Conservation (phyloP, 2,113 vertebrate species). For the Gavia stellata region DNA sequence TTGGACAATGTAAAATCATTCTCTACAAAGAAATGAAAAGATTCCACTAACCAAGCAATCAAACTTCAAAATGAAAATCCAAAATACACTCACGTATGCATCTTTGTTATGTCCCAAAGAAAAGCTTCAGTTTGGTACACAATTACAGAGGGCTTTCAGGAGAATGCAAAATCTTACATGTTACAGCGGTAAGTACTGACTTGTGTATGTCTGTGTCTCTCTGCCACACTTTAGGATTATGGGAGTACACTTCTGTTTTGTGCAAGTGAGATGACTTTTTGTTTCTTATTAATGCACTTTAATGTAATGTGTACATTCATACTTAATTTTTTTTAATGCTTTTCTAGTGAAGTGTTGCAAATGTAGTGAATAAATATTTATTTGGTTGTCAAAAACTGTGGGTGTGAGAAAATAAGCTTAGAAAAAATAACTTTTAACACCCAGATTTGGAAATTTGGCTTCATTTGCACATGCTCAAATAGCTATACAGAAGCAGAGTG, state of each 20-base stretch:
- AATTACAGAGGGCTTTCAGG: not conserved
- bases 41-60: not conserved
- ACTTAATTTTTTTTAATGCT: not conserved
- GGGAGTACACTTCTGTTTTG: not conserved
- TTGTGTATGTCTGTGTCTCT: not conserved
- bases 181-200: not conserved
- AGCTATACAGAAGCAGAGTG: not conserved
- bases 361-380: conserved; percentile 61
- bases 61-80: not conserved
- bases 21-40: not conserved
- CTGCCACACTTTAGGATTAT: not conserved
- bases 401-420: not conserved
- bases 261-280: not conserved
- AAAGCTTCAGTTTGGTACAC: not conserved
- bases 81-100: not conserved
- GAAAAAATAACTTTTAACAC: not conserved
- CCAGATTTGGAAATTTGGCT: not conserved
- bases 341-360: conserved; percentile 57
- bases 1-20: not conserved
- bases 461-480: not conserved
- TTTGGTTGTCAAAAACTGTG: not conserved
- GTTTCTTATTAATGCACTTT: conserved; percentile 44
- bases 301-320: conserved; percentile 8
- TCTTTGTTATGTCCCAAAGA: not conserved
- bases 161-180: not conserved